Evolutionary conservation across 2,888 invertebrate genomes (phyloP).

Genomic region (Microplitis deprimator): DNA sequence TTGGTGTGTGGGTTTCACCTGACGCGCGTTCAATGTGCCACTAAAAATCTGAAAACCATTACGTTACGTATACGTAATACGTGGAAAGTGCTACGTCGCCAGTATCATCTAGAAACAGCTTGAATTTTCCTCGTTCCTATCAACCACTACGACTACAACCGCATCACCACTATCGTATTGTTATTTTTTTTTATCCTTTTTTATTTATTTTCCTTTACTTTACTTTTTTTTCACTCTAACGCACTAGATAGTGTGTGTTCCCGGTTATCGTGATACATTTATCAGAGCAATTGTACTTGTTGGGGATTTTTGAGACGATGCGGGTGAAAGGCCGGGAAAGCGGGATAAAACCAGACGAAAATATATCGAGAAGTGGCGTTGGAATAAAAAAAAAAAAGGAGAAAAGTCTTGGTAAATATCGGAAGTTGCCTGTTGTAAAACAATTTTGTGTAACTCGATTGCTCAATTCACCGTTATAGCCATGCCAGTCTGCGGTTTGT

Average conservation of each 20-base stretch:
- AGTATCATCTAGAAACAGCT: slow-evolving; percentile 29
- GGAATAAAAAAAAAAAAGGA: not conserved
- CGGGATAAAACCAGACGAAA: not conserved
- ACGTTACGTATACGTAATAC: slow-evolving; percentile 31
- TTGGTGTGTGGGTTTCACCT: slow-evolving; percentile 10
- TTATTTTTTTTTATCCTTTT: not conserved
- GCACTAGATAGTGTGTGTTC: not conserved
- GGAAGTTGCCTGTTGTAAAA: slow-evolving; percentile 21
- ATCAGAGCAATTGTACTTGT: slow-evolving; percentile 30
- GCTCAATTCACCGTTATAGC: not conserved
- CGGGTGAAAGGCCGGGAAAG: not conserved
- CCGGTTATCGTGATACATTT: slow-evolving; percentile 46
- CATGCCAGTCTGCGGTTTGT: not conserved
- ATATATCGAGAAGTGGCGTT: not conserved
- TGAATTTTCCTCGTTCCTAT: slow-evolving; percentile 8
- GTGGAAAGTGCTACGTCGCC: slow-evolving; percentile 12
- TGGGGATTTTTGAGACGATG: not conserved
- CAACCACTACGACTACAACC: slow-evolving; percentile 1
- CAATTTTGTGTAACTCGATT: slow-evolving; percentile 26
- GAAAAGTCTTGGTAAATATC: not conserved
- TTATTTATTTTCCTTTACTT: not conserved
- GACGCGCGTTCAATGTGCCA: slow-evolving; percentile 37
- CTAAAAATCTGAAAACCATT: slow-evolving; percentile 49
- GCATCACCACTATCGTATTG: not conserved
- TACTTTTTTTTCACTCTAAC: not conserved